Base-by-base conservation (phyloP, 2,888 invertebrate species). In the Aphodius granarius region DNA sequence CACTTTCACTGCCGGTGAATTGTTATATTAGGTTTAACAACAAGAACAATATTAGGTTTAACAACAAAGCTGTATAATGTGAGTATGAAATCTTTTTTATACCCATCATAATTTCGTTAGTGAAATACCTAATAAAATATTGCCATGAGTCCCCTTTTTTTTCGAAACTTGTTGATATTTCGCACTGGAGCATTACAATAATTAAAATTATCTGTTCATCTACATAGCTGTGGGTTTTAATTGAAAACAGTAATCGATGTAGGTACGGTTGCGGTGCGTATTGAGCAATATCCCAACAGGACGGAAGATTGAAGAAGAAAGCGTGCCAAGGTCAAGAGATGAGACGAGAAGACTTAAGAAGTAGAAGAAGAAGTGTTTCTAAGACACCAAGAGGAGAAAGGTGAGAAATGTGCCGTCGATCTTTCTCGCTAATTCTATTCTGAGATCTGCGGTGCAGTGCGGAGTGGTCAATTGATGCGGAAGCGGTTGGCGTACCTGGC, bases 361-460 rank as follows among this genome's bases (percentile, higher is more conserved):
- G 70, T 21, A 17, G 71, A 62, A 63, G 72, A 62, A 63, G 72
- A 72, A 63, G 20, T 20, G 72, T 19, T 4, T 5, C 65, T 4
- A 68, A 20, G n/a, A n/a, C 16, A 68, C 19, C 71, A 71, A 63
- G 75, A 62, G 63, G 21, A 75, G 43, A 68, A 71, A 70, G 18
- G 65, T 63, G 66, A 18, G 20, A 23, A 76, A 75, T 75, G 77
- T 77, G 78, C 73, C 76, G 75, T 73, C 43, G 43, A 43, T 43
- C 43, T 43, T 6, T 43, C 13, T 43, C 13, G 43, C 43, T 43
- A 43, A 43, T 43, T 43, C 43, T 43, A 6, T 43, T 43, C 43
- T n/a, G 43, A 43, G 43, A 43, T 43, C 73, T 79, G 80, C 81
- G 80, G 81, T 81, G 82, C 82, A 80, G 81, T 81, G 81, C 82